phyloP scores from a whole-genome alignment of 1,140 invertebrate genomes.

The Achatina immaculata region DNA sequence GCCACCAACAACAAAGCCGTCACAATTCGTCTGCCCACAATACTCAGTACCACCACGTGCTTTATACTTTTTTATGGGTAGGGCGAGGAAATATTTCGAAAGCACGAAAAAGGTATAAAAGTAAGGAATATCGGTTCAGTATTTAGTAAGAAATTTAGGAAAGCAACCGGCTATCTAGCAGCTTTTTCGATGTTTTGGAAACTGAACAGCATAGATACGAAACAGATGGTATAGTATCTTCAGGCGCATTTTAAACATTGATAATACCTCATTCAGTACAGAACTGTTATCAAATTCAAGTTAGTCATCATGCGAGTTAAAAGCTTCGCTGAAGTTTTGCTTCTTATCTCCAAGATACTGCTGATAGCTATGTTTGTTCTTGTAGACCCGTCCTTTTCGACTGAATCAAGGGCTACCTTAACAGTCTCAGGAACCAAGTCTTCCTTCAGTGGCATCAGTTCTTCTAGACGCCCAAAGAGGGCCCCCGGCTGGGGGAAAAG shows the following conservation, averaged over 20 bases:
- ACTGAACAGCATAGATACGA: neutral
- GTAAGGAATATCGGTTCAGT: neutral
- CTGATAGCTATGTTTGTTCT: neutral
- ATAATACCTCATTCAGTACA: neutral
- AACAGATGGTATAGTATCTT: too few relatives aligned
- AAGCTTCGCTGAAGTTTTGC: too few relatives aligned
- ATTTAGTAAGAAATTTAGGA: neutral
- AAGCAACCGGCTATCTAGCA: neutral
- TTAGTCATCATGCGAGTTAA: neutral
- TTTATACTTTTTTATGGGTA: too few relatives aligned
- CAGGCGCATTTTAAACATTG: neutral
- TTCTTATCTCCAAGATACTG: neutral
- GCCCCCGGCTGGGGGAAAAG: slow-evolving; percentile 14
- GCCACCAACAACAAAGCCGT: neutral
- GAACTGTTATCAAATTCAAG: neutral
- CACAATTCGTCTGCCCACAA: neutral
- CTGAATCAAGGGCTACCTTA: neutral
- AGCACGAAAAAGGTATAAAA: too few relatives aligned
- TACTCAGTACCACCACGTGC: too few relatives aligned
- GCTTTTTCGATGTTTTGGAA: neutral
- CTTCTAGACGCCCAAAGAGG: neutral
- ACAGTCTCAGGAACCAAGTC: neutral
- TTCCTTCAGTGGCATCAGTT: neutral
- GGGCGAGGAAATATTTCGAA: too few relatives aligned
- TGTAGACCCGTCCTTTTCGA: neutral